Percentiles rank a stretch among this genome's conserved stretches.
Conservation (phyloP, 92 coral and sea anemone species). For the Hydrozoanthus gracilis region DNA sequence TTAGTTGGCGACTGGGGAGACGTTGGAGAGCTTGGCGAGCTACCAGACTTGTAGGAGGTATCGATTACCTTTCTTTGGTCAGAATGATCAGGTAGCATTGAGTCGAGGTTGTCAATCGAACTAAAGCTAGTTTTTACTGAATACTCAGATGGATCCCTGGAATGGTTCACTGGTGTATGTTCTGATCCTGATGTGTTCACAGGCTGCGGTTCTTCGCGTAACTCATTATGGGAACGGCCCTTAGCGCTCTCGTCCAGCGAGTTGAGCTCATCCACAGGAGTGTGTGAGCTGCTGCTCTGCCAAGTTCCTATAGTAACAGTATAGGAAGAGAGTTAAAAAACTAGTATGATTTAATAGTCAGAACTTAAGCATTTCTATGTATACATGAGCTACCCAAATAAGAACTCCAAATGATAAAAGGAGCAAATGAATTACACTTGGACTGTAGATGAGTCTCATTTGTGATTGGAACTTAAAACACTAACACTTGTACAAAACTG, state of each 20-base stretch:
- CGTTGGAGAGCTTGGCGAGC: conserved; percentile 27
- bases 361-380: neutral
- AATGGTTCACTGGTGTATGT: neutral
- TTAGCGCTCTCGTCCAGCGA: conserved; percentile 34
- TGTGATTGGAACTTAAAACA: too few relatives aligned
- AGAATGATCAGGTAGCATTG: conserved; percentile 78
- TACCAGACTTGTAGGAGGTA: conserved; percentile 6
- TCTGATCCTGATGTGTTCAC: neutral
- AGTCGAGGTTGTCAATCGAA: conserved; percentile 48
- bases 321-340: too few relatives aligned
- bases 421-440: too few relatives aligned
- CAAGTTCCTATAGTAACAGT: conserved; percentile 58
- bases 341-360: too few relatives aligned
- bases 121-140: conserved; percentile 23
- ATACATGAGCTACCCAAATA: too few relatives aligned
- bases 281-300: conserved; percentile 68
- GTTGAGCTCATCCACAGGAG: conserved; percentile 74
- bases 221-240: neutral
- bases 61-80: conserved; percentile 45
- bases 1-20: conserved; percentile 17
- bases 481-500: too few relatives aligned
- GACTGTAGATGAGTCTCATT: too few relatives aligned
- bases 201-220: conserved; percentile 1
- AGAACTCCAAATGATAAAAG: too few relatives aligned
- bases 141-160: neutral